A percentile compares a stretch with the other conserved stretches of the same genome.
Evolutionary conservation across 2,888 invertebrate species (phyloP).

Genomic region (Apoda limacodes): DNA sequence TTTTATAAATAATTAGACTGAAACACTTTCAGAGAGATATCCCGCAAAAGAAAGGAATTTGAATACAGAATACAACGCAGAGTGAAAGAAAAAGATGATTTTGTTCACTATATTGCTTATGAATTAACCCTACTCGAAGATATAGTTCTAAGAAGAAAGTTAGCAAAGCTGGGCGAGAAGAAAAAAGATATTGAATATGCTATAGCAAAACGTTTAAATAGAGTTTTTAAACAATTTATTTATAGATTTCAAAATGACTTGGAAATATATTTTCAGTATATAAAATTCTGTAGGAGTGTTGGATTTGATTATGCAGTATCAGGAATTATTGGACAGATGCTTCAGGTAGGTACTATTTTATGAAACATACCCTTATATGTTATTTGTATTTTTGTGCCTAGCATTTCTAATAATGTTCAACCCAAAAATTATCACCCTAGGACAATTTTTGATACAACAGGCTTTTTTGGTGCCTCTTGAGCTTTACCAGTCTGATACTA

Average conservation of each 20-base stretch:
- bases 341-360: constrained; percentile 57
- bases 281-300: constrained; percentile 81
- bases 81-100: constrained; percentile 78
- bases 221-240: constrained; percentile 78
- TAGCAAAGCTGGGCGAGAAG: constrained; percentile 68
- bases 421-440: too few relatives aligned
- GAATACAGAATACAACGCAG: constrained; percentile 79
- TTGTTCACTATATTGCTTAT: constrained; percentile 76
- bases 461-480: too few relatives aligned
- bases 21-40: constrained; percentile 74
- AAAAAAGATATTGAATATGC: constrained; percentile 75
- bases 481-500: too few relatives aligned
- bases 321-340: constrained; percentile 70
- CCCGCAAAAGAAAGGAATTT: constrained; percentile 76
- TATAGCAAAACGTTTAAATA: constrained; percentile 78
- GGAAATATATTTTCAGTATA: constrained; percentile 80
- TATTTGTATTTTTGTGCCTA: too few relatives aligned
- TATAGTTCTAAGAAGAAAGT: constrained; percentile 71
- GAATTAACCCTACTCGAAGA: constrained; percentile 76
- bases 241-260: constrained; percentile 78
- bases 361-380: too few relatives aligned
- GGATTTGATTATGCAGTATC: constrained; percentile 66
- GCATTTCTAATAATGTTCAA: background rate
- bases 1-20: too few relatives aligned
- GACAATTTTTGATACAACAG: too few relatives aligned